Percentiles rank a stretch among this genome's conserved stretches.
Evolutionary conservation across 2,888 invertebrate species (phyloP).

Genomic region (Saturnia japonica): DNA sequence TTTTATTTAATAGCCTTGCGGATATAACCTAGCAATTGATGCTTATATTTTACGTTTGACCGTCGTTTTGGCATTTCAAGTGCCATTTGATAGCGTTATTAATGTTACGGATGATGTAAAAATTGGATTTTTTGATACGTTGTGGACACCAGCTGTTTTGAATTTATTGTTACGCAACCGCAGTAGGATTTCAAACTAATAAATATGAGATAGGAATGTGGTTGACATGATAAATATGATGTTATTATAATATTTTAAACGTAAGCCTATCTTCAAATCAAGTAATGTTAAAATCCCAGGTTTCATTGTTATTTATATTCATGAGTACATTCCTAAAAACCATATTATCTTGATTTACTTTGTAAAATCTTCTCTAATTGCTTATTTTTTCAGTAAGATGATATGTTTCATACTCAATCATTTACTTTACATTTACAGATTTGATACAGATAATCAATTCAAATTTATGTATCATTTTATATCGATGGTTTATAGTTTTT

Average conservation of each 20-base stretch:
- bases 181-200: constrained; percentile 50
- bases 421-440: no score
- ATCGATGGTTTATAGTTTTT: no score
- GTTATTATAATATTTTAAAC: constrained; percentile 51
- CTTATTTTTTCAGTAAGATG: background rate
- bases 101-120: constrained; percentile 71
- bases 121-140: constrained; percentile 65
- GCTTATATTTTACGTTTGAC: constrained; percentile 72
- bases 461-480: no score
- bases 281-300: background rate
- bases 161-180: constrained; percentile 63
- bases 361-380: background rate
- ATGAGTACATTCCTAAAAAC: background rate
- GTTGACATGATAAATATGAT: constrained; percentile 45
- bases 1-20: constrained; percentile 79
- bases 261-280: constrained; percentile 33
- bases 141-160: constrained; percentile 61
- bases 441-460: no score
- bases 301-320: background rate
- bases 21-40: constrained; percentile 75
- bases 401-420: no score
- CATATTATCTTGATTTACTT: background rate
- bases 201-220: constrained; percentile 42
- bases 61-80: constrained; percentile 69
- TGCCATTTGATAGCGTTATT: constrained; percentile 73